Conservation (phyloP, 2,888 invertebrate species). For the Dolichomitus sp. region DNA sequence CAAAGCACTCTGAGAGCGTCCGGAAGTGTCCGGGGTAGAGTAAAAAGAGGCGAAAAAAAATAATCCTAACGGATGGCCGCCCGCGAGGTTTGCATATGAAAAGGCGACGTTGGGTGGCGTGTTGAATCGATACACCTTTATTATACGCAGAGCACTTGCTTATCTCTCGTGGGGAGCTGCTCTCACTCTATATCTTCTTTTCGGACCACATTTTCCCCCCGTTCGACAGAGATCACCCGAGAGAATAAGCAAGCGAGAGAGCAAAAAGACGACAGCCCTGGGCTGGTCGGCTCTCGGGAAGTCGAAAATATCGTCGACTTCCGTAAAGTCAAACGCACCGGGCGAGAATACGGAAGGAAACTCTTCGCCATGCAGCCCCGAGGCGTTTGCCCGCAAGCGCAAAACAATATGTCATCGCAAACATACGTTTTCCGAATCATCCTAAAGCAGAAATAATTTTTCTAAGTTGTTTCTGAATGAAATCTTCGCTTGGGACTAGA, state of each 20-base stretch:
- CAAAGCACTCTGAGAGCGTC: slow-evolving; percentile 35
- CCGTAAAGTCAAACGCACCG: slow-evolving; percentile 71
- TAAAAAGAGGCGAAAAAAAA: slow-evolving; percentile 72
- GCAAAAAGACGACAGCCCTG: slow-evolving; percentile 53
- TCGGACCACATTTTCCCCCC: slow-evolving; percentile 51
- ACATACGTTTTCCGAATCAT: slow-evolving; percentile 39
- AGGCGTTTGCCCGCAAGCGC: slow-evolving; percentile 69
- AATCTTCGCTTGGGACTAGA: background rate
- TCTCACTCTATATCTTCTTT: slow-evolving; percentile 47
- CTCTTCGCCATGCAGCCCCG: slow-evolving; percentile 65
- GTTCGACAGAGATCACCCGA: slow-evolving; percentile 19
- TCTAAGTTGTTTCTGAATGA: background rate
- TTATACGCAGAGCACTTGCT: slow-evolving; percentile 81
- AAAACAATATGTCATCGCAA: slow-evolving; percentile 80
- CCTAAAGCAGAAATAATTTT: background rate
- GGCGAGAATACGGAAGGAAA: slow-evolving; percentile 73
- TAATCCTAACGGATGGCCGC: slow-evolving; percentile 85
- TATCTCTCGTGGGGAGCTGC: slow-evolving; percentile 78
- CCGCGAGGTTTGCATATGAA: slow-evolving; percentile 85
- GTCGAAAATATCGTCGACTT: slow-evolving; percentile 84
- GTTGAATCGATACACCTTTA: slow-evolving; percentile 85
- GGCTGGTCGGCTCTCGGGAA: slow-evolving; percentile 73
- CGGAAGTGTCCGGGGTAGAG: slow-evolving; percentile 32
- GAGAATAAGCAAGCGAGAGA: slow-evolving; percentile 30
- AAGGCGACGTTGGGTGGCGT: slow-evolving; percentile 72